A percentile compares a stretch with the other conserved stretches of the same genome.
These are phyloP conservation scores for Sitodiplosis mosellana DNA, from an alignment of 1,140 invertebrate genomes.

Conservation along the genomic window DNA sequence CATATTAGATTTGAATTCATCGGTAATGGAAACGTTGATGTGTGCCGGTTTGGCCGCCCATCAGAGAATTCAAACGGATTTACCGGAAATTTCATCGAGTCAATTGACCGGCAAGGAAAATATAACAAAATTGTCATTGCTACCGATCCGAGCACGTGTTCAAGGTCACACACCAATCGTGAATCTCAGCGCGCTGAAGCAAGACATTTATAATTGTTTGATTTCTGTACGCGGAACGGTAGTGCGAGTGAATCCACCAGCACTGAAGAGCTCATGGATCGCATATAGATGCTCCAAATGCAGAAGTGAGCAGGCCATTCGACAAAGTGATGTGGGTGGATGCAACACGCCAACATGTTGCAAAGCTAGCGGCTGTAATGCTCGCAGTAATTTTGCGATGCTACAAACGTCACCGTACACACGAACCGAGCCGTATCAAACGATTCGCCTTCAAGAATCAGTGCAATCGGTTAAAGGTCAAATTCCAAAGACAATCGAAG, in stretches of 20 bases:
- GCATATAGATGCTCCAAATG: constrained; percentile 66
- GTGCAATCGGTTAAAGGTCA: constrained; percentile 9
- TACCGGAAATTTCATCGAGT: neutral
- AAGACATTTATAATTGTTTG: constrained; percentile 24
- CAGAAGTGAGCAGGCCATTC: constrained; percentile 36
- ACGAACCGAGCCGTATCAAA: constrained; percentile 12
- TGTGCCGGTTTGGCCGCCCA: constrained; percentile 43
- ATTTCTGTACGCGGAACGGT: constrained; percentile 72
- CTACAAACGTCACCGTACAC: constrained; percentile 17
- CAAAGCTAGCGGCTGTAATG: constrained; percentile 10
- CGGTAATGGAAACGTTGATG: constrained; percentile 32
- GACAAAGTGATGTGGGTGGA: constrained; percentile 15
- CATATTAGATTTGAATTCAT: constrained; percentile 29
- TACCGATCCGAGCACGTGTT: constrained; percentile 6
- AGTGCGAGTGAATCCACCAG: constrained; percentile 58
- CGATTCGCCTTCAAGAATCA: constrained; percentile 15
- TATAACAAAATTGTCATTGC: constrained; percentile 5
- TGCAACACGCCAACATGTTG: constrained; percentile 13
- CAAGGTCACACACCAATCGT: constrained; percentile 13
- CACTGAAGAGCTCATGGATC: constrained; percentile 53
- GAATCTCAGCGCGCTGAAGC: constrained; percentile 8
- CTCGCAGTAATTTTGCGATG: constrained; percentile 13
- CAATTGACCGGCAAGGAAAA: neutral
- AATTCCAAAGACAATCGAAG: constrained; percentile 31
- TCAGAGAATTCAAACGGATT: constrained; percentile 26